Evolutionary conservation across 1,140 invertebrate genomes (phyloP).

Genomic region (Sminthurinus signatus): DNA sequence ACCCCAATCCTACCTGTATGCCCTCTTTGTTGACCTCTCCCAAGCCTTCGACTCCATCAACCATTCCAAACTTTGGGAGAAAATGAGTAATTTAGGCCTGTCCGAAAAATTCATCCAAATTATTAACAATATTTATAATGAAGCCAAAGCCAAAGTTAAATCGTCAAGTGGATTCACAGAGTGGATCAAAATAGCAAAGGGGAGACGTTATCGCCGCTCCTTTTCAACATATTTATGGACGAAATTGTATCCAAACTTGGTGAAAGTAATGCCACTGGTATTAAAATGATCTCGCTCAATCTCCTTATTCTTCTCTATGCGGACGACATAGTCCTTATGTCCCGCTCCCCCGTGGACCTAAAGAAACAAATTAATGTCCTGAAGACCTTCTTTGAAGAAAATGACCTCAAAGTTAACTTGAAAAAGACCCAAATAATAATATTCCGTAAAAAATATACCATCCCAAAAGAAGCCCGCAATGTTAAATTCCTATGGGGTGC

Average conservation of each 20-base stretch:
- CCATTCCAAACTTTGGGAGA: neutral
- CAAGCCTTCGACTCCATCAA: neutral
- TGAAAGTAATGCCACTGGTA: neutral
- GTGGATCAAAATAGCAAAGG: neutral
- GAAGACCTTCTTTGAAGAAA: neutral
- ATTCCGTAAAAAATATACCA: neutral
- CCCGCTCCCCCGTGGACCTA: neutral
- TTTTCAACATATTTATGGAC: neutral
- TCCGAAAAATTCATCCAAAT: neutral
- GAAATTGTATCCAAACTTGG: neutral
- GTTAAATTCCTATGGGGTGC: neutral
- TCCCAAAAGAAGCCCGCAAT: neutral
- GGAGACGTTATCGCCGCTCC: neutral
- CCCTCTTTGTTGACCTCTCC: conserved; percentile 1
- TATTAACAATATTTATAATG: neutral
- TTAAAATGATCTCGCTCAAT: neutral
- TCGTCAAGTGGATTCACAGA: neutral
- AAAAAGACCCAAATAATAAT: conserved; percentile 4
- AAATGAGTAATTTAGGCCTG: neutral
- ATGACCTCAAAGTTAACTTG: conserved; percentile 8
- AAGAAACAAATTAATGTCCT: neutral
- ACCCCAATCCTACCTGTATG: neutral
- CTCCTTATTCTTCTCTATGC: neutral
- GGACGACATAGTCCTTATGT: conserved; percentile 4
- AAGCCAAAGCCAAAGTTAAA: neutral